Conservation (phyloP, 2,113 vertebrate genomes). For the Panthera tigris region DNA sequence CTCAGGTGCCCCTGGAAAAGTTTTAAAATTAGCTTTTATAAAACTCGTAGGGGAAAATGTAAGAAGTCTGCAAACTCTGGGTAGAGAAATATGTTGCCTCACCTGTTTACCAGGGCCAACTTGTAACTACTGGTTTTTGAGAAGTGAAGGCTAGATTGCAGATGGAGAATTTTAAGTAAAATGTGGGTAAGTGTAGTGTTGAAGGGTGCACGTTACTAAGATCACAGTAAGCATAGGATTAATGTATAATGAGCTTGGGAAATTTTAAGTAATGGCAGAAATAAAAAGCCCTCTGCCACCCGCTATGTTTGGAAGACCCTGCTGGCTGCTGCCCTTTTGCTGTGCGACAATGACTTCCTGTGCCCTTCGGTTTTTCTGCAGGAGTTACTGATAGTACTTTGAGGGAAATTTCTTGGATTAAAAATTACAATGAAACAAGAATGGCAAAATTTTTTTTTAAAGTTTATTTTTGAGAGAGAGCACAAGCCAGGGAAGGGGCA, state of each 20-base stretch:
- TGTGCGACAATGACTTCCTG: neutral
- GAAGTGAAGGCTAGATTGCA: neutral
- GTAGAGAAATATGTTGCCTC: neutral
- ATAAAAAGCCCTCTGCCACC: neutral
- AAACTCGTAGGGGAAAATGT: neutral
- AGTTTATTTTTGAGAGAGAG: no score
- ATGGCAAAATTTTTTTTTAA: neutral
- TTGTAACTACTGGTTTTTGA: neutral
- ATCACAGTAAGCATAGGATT: neutral
- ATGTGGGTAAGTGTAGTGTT: neutral
- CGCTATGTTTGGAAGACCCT: neutral
- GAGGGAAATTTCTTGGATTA: neutral
- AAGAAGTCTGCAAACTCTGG: neutral
- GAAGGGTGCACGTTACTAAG: neutral
- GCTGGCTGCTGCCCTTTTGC: neutral
- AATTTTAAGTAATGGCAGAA: neutral
- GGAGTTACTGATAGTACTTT: neutral
- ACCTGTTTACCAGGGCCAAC: rapidly evolving
- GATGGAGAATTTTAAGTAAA: neutral
- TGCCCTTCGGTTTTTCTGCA: neutral
- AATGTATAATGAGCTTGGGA: neutral
- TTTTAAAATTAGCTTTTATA: neutral
- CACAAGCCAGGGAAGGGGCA: no score
- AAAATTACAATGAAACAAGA: neutral
- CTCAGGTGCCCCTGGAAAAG: neutral